phyloP scores from a whole-genome alignment of 37 sponge, comb jelly and placozoan genomes.

The Halisarca cf. caerulea region DNA sequence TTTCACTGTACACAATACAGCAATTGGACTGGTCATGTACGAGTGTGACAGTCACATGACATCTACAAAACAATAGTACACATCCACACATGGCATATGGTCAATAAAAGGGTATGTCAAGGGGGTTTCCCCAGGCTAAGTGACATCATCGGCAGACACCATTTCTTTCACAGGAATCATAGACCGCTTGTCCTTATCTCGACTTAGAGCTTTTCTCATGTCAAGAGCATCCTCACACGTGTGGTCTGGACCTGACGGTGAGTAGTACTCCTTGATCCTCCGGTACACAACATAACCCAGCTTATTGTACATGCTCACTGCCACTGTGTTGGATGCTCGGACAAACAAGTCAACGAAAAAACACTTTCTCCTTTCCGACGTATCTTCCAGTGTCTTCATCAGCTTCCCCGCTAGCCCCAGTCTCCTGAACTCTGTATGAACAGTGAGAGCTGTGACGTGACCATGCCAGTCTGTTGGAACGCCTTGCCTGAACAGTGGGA shows the following conservation, averaged over 20 bases:
- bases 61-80: too few relatives aligned
- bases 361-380: conserved; percentile 87
- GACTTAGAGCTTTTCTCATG: conserved; percentile 84
- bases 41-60: too few relatives aligned
- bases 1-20: too few relatives aligned
- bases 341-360: conserved; percentile 98
- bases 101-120: too few relatives aligned
- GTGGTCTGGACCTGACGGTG: conserved; percentile 29
- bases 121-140: not conserved
- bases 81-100: too few relatives aligned
- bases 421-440: conserved; percentile 81
- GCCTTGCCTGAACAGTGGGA: conserved; percentile 29
- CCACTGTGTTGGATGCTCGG: conserved; percentile 84
- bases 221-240: conserved; percentile 92
- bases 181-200: conserved; percentile 71
- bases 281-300: conserved; percentile 92
- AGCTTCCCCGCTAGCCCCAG: conserved; percentile 89
- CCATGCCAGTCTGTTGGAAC: conserved; percentile 92
- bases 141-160: conserved; percentile 47
- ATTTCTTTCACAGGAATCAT: conserved; percentile 68
- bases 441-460: conserved; percentile 96
- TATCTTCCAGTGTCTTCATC: conserved; percentile 84
- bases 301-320: conserved; percentile 89
- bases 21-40: too few relatives aligned
- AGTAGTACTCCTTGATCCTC: conserved; percentile 80